These are phyloP conservation scores for Lasioglossum leucozonium DNA, from an alignment of 2,888 invertebrate species.

Conservation along the genomic window DNA sequence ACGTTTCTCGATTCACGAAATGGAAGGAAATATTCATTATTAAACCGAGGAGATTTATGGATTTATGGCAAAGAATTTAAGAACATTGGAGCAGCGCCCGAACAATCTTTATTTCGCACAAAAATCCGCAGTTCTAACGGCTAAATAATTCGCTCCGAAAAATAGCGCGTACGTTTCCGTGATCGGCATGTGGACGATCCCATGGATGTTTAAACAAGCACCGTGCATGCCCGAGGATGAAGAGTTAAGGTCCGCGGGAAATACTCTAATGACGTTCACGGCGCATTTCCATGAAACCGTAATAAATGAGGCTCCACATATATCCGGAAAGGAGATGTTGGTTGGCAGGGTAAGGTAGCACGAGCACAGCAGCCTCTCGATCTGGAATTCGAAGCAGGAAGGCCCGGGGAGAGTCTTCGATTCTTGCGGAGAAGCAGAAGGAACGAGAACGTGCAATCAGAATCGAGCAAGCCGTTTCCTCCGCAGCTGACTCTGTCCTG, in stretches of 20 bases:
- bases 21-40: too few species aligned
- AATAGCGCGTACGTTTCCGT: too few species aligned
- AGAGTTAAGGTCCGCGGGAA: background rate
- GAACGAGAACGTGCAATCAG: conserved; percentile 42
- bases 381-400: conserved; percentile 34
- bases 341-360: background rate
- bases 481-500: conserved; percentile 35
- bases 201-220: background rate
- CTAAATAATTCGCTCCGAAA: too few species aligned
- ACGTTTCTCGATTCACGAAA: too few species aligned
- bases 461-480: conserved; percentile 17
- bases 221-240: background rate
- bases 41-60: too few species aligned
- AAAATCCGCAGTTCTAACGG: too few species aligned
- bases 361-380: background rate
- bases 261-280: conserved; percentile 2
- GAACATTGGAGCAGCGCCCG: too few species aligned
- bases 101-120: too few species aligned
- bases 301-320: conserved; percentile 27
- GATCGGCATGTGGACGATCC: background rate
- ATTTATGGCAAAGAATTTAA: too few species aligned
- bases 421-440: background rate
- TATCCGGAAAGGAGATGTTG: conserved; percentile 9
- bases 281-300: conserved; percentile 11
- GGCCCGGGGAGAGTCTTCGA: background rate